A percentile compares a stretch with the other conserved stretches of the same genome.
phyloP scores from a whole-genome alignment of 2,888 invertebrate genomes.

The Galeruca laticollis region DNA sequence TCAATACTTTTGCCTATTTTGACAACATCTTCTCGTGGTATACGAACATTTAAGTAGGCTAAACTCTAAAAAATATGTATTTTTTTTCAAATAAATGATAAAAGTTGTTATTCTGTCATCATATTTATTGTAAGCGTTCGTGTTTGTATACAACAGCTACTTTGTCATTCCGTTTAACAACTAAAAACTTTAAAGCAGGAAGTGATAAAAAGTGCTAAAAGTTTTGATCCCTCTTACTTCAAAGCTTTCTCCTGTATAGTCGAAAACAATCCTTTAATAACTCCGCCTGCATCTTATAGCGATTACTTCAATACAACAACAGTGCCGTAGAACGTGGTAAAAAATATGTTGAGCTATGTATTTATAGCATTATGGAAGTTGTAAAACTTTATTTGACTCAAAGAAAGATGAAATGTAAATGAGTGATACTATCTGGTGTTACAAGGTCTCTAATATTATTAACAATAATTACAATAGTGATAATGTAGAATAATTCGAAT shows the following conservation, averaged over 20 bases:
- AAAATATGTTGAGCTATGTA: neutral
- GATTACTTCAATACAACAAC: conserved; percentile 11
- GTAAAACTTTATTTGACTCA: no score
- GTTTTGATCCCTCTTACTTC: conserved; percentile 32
- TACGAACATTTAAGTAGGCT: no score
- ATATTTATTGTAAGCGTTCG: neutral
- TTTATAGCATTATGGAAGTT: no score
- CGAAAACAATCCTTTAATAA: conserved; percentile 32
- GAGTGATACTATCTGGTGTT: no score
- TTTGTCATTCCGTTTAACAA: conserved; percentile 16
- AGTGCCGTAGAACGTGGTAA: neutral
- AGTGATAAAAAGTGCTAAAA: conserved; percentile 26
- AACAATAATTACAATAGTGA: no score
- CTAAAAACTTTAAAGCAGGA: conserved; percentile 29
- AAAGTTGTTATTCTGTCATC: neutral
- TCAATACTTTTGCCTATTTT: no score
- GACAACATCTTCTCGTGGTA: no score
- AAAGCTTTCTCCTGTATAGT: conserved; percentile 25
- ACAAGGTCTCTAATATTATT: no score
- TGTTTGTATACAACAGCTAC: conserved; percentile 22
- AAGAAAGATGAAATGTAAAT: no score
- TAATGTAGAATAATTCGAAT: no score
- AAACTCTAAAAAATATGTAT: neutral
- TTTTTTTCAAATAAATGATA: neutral
- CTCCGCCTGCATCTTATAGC: conserved; percentile 24